Evolutionary conservation across 2,113 vertebrate species (phyloP).

Genomic region (Mormyrus iriodes): DNA sequence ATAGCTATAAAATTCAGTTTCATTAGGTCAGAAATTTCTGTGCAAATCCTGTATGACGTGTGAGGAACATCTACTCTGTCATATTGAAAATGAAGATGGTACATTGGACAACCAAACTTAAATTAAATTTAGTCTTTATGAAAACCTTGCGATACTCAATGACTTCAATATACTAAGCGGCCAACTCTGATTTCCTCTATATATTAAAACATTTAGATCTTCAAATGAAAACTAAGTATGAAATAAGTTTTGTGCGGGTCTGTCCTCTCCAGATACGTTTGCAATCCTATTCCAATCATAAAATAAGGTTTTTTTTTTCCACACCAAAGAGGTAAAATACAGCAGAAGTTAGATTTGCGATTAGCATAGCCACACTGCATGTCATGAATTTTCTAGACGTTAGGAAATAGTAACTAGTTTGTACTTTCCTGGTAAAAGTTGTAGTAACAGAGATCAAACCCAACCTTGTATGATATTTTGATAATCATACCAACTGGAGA

Average conservation of each 20-base stretch:
- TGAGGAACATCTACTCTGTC: neutral
- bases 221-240: neutral
- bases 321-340: neutral
- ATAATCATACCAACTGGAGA: neutral
- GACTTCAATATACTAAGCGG: neutral
- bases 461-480: neutral
- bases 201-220: neutral
- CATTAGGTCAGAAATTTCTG: neutral
- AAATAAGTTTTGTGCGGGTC: neutral
- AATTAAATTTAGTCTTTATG: slow-evolving; percentile 4
- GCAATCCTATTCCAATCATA: neutral
- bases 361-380: neutral
- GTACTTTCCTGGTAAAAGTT: neutral
- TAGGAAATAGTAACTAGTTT: neutral
- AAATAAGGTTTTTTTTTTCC: neutral
- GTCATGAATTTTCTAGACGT: neutral
- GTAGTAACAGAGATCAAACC: neutral
- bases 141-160: neutral
- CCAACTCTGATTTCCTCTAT: neutral
- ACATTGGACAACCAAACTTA: neutral
- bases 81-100: slow-evolving; percentile 1
- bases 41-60: neutral
- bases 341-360: neutral
- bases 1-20: neutral
- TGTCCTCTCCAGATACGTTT: neutral